These are phyloP conservation scores for Orchesella flavescens DNA, from an alignment of 2,888 invertebrate genomes.

Conservation along the genomic window DNA sequence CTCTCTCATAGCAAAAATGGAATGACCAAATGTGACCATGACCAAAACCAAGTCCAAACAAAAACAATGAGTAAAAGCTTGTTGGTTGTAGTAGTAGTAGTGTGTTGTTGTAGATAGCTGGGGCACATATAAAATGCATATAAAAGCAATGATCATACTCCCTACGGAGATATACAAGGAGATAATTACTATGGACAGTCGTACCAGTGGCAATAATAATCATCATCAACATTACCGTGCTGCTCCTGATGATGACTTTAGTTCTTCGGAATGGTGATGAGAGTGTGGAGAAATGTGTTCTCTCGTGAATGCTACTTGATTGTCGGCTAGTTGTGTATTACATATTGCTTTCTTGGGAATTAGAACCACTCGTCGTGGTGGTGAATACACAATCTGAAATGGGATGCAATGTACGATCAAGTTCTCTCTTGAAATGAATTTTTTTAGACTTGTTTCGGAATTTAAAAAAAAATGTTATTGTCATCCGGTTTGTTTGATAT, in stretches of 20 bases:
- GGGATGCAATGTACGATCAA: slow-evolving; percentile 54
- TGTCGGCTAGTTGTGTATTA: neutral
- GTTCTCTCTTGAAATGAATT: too few species aligned
- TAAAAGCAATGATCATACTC: slow-evolving; percentile 29
- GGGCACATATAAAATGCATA: neutral
- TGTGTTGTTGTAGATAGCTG: neutral
- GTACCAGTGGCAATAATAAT: slow-evolving; percentile 40
- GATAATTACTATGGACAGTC: slow-evolving; percentile 53
- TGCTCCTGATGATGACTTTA: neutral
- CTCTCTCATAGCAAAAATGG: slow-evolving; percentile 21
- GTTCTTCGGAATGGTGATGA: neutral
- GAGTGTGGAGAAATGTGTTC: neutral
- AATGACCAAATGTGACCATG: slow-evolving; percentile 54
- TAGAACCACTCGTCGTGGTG: neutral
- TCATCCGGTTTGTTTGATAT: too few species aligned
- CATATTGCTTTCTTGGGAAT: slow-evolving; percentile 15
- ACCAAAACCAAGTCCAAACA: neutral
- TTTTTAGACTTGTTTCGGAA: too few species aligned
- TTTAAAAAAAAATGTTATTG: too few species aligned
- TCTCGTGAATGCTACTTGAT: neutral
- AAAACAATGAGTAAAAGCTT: neutral
- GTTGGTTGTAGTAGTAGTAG: neutral
- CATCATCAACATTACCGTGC: slow-evolving; percentile 22
- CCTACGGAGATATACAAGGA: slow-evolving; percentile 55
- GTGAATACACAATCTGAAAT: slow-evolving; percentile 26